These are phyloP conservation scores for Lagenorhynchus albirostris DNA, from an alignment of 2,113 vertebrate species.

Conservation along the genomic window DNA sequence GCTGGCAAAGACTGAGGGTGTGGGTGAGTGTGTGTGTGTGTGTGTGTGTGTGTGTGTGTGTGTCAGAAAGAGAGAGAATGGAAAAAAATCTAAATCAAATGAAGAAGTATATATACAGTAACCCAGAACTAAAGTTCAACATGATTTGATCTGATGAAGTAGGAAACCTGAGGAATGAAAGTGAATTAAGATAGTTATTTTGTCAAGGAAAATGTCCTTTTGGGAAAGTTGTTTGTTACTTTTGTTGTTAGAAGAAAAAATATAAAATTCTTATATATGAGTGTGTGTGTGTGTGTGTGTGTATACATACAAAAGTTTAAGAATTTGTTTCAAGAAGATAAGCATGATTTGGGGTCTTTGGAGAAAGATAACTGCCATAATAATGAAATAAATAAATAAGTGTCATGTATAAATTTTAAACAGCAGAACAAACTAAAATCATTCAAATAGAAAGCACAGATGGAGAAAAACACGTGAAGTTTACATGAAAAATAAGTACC, in stretches of 20 bases:
- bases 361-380: background rate
- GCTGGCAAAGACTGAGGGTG: background rate
- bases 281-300: background rate
- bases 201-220: background rate
- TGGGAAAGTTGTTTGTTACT: background rate
- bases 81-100: background rate
- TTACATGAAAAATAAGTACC: background rate
- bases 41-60: background rate
- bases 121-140: background rate
- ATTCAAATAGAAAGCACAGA: background rate
- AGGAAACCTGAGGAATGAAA: background rate
- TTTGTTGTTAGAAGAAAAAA: background rate
- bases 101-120: background rate
- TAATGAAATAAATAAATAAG: conserved; percentile 13
- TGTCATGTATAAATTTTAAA: background rate
- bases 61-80: background rate
- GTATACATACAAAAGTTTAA: background rate
- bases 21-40: background rate
- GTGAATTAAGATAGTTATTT: background rate
- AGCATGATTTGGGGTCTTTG: background rate
- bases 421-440: background rate
- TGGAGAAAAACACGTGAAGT: background rate
- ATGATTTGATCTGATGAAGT: background rate
- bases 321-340: background rate
- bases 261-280: background rate